phyloP scores from a whole-genome alignment of 2,113 vertebrate species.

The Gymnocephalus cernua region DNA sequence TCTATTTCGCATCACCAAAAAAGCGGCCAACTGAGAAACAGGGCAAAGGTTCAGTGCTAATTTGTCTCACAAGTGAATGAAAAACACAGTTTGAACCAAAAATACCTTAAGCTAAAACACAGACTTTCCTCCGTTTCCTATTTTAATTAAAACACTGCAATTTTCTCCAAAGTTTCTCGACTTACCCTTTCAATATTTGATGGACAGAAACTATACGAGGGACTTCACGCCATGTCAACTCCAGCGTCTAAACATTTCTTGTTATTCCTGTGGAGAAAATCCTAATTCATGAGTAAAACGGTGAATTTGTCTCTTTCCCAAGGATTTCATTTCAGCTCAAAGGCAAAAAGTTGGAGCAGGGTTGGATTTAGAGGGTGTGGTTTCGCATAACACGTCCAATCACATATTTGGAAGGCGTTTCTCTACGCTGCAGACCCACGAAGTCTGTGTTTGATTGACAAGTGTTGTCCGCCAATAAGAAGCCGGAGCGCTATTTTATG shows the following conservation, averaged over 20 bases:
- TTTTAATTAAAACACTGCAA: slow-evolving; percentile 15
- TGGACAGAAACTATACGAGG: background rate
- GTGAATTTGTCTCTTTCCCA: slow-evolving; percentile 50
- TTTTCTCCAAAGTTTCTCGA: slow-evolving; percentile 34
- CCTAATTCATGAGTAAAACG: slow-evolving; percentile 50
- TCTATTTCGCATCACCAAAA: background rate
- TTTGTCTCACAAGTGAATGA: background rate
- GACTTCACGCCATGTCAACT: slow-evolving; percentile 69
- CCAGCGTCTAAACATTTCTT: slow-evolving; percentile 19
- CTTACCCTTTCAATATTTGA: slow-evolving; percentile 74
- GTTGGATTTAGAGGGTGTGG: slow-evolving; percentile 58
- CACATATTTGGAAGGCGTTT: slow-evolving; percentile 17
- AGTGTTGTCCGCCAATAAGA: slow-evolving; percentile 47
- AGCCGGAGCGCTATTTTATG: slow-evolving; percentile 37
- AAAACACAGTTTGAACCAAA: background rate
- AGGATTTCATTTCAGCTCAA: slow-evolving; percentile 73
- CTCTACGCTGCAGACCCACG: background rate
- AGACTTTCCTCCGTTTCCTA: slow-evolving; percentile 12
- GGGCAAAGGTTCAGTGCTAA: background rate
- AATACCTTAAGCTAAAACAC: background rate
- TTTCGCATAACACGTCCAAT: slow-evolving; percentile 65
- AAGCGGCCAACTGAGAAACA: background rate
- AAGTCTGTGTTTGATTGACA: slow-evolving; percentile 42
- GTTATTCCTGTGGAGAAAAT: slow-evolving; percentile 43
- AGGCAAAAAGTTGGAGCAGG: slow-evolving; percentile 58